phyloP scores from a whole-genome alignment of 2,113 vertebrate genomes.

The Acinonyx jubatus region DNA sequence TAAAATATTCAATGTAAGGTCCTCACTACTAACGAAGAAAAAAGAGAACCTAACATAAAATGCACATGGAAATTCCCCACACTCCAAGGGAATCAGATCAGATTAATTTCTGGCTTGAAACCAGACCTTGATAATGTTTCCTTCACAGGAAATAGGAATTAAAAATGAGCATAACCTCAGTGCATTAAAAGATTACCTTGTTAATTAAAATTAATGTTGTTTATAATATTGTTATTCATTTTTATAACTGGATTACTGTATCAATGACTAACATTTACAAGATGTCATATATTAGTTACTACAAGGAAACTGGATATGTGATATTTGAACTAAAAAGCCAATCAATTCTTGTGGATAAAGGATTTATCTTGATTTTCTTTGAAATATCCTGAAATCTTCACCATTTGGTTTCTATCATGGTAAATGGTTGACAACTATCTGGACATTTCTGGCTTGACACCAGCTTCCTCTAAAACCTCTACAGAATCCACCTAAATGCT shows the following conservation, averaged over 20 bases:
- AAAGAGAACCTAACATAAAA: neutral
- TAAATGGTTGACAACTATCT: neutral
- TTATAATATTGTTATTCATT: neutral
- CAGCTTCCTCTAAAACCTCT: neutral
- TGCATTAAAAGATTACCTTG: neutral
- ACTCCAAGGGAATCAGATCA: neutral
- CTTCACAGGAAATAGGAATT: neutral
- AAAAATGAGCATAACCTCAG: neutral
- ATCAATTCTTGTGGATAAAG: neutral
- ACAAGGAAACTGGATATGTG: neutral
- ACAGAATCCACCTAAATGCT: neutral
- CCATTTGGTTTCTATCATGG: neutral
- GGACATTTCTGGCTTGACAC: neutral
- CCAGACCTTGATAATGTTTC: neutral
- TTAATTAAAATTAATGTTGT: neutral
- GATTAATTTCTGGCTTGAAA: neutral
- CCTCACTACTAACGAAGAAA: neutral
- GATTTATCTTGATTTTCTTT: neutral
- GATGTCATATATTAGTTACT: neutral
- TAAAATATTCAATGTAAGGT: neutral
- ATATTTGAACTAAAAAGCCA: neutral
- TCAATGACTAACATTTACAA: neutral
- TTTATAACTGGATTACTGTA: neutral
- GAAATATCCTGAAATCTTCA: neutral
- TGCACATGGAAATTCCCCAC: neutral